Conservation (phyloP, 1,140 invertebrate genomes). For the Drosophila rufa region DNA sequence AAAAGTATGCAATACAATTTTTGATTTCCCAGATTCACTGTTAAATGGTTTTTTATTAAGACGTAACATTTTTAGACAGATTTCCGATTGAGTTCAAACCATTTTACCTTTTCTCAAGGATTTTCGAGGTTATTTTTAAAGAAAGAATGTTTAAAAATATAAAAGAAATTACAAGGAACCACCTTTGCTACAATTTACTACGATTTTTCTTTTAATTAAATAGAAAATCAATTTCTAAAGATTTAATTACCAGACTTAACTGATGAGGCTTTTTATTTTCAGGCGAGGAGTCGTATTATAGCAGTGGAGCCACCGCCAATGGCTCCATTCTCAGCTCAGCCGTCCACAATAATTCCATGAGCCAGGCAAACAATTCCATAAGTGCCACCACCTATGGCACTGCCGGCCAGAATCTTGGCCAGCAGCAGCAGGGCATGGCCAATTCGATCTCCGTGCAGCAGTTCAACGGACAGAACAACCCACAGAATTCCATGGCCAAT, state of each 20-base stretch:
- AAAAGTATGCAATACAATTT: no score
- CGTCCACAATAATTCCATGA: constrained; percentile 84
- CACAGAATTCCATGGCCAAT: constrained; percentile 75
- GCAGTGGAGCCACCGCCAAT: constrained; percentile 71
- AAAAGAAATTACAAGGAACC: background rate
- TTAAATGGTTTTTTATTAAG: no score
- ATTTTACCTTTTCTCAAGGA: no score
- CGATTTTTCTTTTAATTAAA: background rate
- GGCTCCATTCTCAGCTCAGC: constrained; percentile 75
- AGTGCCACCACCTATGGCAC: constrained; percentile 76
- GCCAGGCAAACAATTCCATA: constrained; percentile 80
- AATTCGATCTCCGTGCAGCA: constrained; percentile 84
- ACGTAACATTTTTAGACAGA: no score
- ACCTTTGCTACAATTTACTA: background rate
- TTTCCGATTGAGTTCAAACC: background rate
- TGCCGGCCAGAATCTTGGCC: constrained; percentile 55
- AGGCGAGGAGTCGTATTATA: constrained; percentile 84
- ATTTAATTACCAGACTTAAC: background rate
- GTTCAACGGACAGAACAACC: constrained; percentile 73
- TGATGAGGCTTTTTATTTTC: background rate
- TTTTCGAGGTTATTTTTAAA: background rate
- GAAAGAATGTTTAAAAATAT: background rate
- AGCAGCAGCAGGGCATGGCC: constrained; percentile 71
- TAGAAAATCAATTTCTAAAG: background rate
- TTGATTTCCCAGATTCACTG: no score